These are phyloP conservation scores for Patella caerulea DNA, from an alignment of 2,888 invertebrate genomes.

Conservation along the genomic window DNA sequence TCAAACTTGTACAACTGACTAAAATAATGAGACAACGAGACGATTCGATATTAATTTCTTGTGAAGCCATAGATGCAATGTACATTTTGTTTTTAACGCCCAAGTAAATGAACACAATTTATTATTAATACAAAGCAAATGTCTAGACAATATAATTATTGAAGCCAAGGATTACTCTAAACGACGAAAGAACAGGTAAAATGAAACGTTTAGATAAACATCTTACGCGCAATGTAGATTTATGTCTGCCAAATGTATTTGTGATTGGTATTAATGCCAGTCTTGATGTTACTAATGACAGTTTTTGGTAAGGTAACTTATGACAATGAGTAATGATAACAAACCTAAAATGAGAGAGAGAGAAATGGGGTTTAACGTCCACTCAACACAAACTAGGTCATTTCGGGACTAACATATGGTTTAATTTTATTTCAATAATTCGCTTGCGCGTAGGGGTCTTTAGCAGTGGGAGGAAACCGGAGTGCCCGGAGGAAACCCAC, in stretches of 20 bases:
- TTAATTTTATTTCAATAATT: too few relatives aligned
- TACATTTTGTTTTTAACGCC: constrained; percentile 12
- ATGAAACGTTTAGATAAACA: constrained; percentile 1
- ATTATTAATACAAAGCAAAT: background rate
- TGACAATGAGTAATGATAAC: background rate
- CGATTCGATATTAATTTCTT: constrained; percentile 12
- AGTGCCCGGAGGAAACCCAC: too few relatives aligned
- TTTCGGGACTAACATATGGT: too few relatives aligned
- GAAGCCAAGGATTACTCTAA: constrained; percentile 18
- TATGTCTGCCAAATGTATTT: background rate
- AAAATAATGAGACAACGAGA: constrained; percentile 19
- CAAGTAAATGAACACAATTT: constrained; percentile 20
- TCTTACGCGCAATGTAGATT: background rate
- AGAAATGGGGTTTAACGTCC: too few relatives aligned
- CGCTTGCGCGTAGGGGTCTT: too few relatives aligned
- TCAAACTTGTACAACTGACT: constrained; percentile 16
- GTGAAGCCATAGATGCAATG: background rate
- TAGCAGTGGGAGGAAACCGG: too few relatives aligned
- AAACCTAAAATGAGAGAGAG: background rate
- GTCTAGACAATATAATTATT: background rate
- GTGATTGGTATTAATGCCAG: constrained; percentile 16
- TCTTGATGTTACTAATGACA: constrained; percentile 23
- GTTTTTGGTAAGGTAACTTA: constrained; percentile 18
- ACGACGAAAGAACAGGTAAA: constrained; percentile 1
- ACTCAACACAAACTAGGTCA: too few relatives aligned